Conservation (phyloP, 2,113 vertebrate species). For the Rattus rattus region DNA sequence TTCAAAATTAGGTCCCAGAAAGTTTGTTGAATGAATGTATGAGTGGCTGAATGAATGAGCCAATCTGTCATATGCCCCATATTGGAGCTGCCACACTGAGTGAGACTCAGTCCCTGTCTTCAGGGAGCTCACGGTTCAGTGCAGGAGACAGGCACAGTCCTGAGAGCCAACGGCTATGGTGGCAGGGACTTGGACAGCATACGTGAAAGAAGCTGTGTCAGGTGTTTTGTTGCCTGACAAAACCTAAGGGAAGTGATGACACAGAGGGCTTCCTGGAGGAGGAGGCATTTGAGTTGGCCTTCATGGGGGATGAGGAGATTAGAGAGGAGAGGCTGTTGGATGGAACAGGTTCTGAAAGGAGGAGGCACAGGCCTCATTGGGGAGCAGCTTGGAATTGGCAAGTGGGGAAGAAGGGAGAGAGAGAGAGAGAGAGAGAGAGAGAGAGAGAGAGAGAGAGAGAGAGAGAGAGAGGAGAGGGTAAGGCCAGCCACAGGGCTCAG, state of each 20-base stretch:
- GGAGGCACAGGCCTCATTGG: neutral
- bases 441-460: too few species aligned
- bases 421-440: neutral
- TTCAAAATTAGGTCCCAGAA: neutral
- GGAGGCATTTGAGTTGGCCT: neutral
- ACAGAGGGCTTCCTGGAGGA: constrained; percentile 2
- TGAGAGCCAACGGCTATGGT: neutral
- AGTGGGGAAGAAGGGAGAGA: neutral
- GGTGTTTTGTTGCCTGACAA: neutral
- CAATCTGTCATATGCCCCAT: neutral
- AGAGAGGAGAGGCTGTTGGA: neutral
- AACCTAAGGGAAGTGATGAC: neutral
- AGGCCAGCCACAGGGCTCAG: neutral
- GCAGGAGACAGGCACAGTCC: neutral
- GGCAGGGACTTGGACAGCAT: too few species aligned
- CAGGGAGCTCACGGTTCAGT: neutral
- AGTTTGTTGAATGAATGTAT: neutral
- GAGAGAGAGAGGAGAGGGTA: too few species aligned
- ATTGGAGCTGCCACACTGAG: neutral
- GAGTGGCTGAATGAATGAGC: neutral
- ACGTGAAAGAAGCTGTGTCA: neutral
- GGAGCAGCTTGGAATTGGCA: neutral
- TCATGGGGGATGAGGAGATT: neutral
- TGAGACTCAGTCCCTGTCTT: neutral
- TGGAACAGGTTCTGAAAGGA: neutral